A percentile compares a stretch with the other conserved stretches of the same genome.
Conservation (phyloP, 1,140 invertebrate genomes). For the Nylanderia fulva region DNA sequence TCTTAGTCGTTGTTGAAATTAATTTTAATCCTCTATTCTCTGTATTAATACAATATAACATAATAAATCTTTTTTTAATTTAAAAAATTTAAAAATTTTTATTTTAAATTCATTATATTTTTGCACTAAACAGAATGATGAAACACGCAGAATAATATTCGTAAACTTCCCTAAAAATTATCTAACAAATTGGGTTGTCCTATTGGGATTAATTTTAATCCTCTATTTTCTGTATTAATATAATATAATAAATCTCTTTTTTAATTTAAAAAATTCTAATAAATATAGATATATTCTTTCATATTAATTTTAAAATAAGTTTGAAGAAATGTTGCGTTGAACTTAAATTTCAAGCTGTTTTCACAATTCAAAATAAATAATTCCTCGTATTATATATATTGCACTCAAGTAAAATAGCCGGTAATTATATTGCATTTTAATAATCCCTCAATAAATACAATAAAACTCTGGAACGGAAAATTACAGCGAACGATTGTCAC, state of each 20-base stretch:
- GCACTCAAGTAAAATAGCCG: background rate
- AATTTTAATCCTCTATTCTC: background rate
- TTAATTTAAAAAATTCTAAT: background rate
- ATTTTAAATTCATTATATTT: background rate
- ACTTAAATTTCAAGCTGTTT: background rate
- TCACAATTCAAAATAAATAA: background rate
- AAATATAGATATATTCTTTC: background rate
- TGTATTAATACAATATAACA: background rate
- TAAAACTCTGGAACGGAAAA: background rate
- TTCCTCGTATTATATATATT: background rate
- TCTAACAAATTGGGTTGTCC: background rate
- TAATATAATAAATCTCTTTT: background rate
- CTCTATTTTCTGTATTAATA: background rate
- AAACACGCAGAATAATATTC: background rate
- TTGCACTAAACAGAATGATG: background rate
- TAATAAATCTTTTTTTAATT: background rate
- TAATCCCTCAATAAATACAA: background rate
- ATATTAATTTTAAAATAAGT: conserved; percentile 1
- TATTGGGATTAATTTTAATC: conserved; percentile 7
- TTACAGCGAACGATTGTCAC: background rate
- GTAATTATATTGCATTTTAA: conserved; percentile 10
- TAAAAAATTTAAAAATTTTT: no score
- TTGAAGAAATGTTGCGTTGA: background rate
- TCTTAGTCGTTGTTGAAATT: background rate
- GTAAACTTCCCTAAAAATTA: background rate